Base-by-base conservation (phyloP, 2,888 invertebrate species). In the Acronicta psi region DNA sequence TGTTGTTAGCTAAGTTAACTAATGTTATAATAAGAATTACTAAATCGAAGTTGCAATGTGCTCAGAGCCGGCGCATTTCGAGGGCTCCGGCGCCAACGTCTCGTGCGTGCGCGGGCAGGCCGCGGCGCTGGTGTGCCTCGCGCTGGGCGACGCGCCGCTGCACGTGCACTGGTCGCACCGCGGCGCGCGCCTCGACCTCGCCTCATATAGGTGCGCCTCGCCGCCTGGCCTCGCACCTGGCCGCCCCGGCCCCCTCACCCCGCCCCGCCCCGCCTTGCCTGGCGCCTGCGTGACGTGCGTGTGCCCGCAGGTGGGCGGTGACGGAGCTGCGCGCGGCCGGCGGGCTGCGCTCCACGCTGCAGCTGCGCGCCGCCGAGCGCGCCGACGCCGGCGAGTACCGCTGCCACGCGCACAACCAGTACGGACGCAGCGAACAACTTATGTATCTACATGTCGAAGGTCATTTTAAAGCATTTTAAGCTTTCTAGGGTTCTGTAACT, bases 121-220 rank as follows among this genome's bases (percentile, higher is more conserved):
- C 45, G 96, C 96, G 23, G 94, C 95, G 34, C 92, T 98, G 66
- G 93, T 95, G 69, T 98, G 98, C 85, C 95, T 95, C 72, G 97
- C 97, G 43, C 96, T 95, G 66, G 98, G 98, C 1, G 98, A 98
- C 88, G 95, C 96, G 75, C 98, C 98, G 10, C 96, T 98, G 73
- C 95, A 95, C 72, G 95, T 98, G 56, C 95, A 95, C 60, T 98
- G 98, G 98, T 95, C 95, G 60, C 96, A 95, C 79, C 95, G 95
- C 79, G 95, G 96, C 80, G 93, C 90, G 70, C 95, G 95, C 47
- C 94, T 97, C 66, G 96, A 96, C 81, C 91, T 95, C 54, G 95
- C 95, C 80, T 95, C 95, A 62, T 96, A 96, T 87, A 88, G 95
- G 86, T 95, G 14, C 14, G 10, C 2, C 2, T 4, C 29, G 0